Evolutionary conservation across 2,888 invertebrate species (phyloP), one percentile per base, ranked within the genome.

Genomic region (Ormyrus thymus): DNA sequence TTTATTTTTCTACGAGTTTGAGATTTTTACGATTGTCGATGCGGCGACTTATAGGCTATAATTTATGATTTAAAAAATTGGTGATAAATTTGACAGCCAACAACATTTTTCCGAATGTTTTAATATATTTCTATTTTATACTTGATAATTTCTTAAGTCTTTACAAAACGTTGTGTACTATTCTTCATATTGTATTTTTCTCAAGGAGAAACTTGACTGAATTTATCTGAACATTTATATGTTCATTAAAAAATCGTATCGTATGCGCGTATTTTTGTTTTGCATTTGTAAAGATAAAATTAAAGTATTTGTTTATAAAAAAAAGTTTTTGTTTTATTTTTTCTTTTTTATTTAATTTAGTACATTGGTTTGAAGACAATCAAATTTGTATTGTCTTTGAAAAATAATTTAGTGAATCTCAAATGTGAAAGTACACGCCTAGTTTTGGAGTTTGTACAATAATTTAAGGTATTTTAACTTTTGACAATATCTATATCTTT

Each of bases 1-100:
- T 71, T 81, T 81, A 76, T 78, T 78, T 81, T 78, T 81, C 71
- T 81, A 76, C 55, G 56, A 73, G 48, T 77, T 78, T 73, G 68
- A 78, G 69, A 74, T 81, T 79, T 81, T 45, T 81, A 81, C 61
- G 51, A 77, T 73, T 77, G 65, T 72, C 59, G 10, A 75, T 48
- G 74, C 64, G 61, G 48, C 53, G 48, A 71, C 72, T 77, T 50
- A 51, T 76, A 77, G 72, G 50, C 13, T 80, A 73, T 80, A 73
- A 77, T 80, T 80, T 80, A 77, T 15, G 55, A 69, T 77, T 80
- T 65, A 50, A 59, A 65, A 48, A 62, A 48, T 65, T 76, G 50
- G 43, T 73, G 70, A 62, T 78, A 59, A 71, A 76, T 80, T 69
- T 29, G n/a, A 76, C 70, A 53, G 53, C 45, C 64, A 76, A 53